A percentile compares a stretch with the other conserved stretches of the same genome.
These are phyloP conservation scores for Drosophila bifasciata DNA, from an alignment of 1,140 invertebrate species.

Conservation along the genomic window DNA sequence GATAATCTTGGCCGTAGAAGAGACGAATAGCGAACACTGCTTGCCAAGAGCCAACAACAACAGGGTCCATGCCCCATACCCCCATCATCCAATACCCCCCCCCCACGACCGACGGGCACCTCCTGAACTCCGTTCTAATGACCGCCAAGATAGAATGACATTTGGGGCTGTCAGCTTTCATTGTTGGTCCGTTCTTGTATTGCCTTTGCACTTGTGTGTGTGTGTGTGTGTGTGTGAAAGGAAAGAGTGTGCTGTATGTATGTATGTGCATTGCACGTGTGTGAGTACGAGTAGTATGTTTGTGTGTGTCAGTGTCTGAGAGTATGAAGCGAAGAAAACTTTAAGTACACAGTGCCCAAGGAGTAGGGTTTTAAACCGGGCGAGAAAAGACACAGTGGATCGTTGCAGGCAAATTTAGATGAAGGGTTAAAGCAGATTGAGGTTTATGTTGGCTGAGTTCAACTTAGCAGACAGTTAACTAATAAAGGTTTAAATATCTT, in stretches of 20 bases:
- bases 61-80: not conserved
- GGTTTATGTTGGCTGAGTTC: too few relatives aligned
- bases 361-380: conserved; percentile 56
- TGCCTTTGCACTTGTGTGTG: conserved; percentile 37
- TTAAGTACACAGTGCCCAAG: conserved; percentile 71
- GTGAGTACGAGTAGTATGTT: conserved; percentile 39
- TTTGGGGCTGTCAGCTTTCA: conserved; percentile 81
- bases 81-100: not conserved
- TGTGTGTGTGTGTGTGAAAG: too few relatives aligned
- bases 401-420: not conserved
- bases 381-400: conserved; percentile 23
- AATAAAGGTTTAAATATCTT: too few relatives aligned
- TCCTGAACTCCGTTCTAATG: conserved; percentile 76
- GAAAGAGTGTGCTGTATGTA: not conserved
- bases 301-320: conserved; percentile 44
- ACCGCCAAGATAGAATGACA: conserved; percentile 82
- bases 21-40: conserved; percentile 50
- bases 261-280: conserved; percentile 37
- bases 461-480: too few relatives aligned
- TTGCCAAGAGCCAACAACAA: conserved; percentile 63
- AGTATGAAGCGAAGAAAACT: conserved; percentile 63
- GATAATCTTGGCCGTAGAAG: conserved; percentile 79
- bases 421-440: not conserved
- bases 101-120: conserved; percentile 22
- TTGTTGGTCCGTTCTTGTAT: conserved; percentile 69